A percentile compares a stretch with the other conserved stretches of the same genome.
Conservation (phyloP, 2,888 invertebrate genomes). For the Opisthograptis luteolata region DNA sequence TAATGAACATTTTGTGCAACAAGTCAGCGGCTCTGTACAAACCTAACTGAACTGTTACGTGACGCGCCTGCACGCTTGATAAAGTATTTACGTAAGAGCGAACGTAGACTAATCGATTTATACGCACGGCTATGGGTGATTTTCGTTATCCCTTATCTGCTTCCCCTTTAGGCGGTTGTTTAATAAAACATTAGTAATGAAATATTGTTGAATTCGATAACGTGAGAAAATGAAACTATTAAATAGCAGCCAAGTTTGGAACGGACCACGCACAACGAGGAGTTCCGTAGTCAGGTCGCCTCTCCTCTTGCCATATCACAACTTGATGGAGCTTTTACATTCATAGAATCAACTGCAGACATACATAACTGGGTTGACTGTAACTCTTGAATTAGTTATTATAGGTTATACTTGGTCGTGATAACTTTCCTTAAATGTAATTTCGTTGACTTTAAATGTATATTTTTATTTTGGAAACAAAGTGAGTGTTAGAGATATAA, state of each 20-base stretch:
- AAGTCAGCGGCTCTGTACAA: slow-evolving; percentile 55
- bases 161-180: slow-evolving; percentile 50
- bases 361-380: no score
- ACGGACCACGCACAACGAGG: no score
- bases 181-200: slow-evolving; percentile 52
- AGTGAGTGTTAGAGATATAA: no score
- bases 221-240: slow-evolving; percentile 21
- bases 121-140: slow-evolving; percentile 70
- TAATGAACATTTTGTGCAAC: slow-evolving; percentile 63
- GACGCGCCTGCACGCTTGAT: slow-evolving; percentile 73
- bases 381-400: no score
- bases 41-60: slow-evolving; percentile 72
- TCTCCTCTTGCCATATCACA: no score
- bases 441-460: no score
- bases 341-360: no score
- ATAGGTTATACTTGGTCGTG: no score
- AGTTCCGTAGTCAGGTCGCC: no score
- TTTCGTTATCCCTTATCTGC: slow-evolving; percentile 78
- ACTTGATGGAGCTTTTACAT: no score
- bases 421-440: no score
- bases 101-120: slow-evolving; percentile 76
- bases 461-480: no score
- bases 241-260: not conserved
- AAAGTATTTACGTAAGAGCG: slow-evolving; percentile 75
- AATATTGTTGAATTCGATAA: slow-evolving; percentile 39